Evolutionary conservation across 2,888 invertebrate species (phyloP).

Genomic region (Yponomeuta plumbellus): DNA sequence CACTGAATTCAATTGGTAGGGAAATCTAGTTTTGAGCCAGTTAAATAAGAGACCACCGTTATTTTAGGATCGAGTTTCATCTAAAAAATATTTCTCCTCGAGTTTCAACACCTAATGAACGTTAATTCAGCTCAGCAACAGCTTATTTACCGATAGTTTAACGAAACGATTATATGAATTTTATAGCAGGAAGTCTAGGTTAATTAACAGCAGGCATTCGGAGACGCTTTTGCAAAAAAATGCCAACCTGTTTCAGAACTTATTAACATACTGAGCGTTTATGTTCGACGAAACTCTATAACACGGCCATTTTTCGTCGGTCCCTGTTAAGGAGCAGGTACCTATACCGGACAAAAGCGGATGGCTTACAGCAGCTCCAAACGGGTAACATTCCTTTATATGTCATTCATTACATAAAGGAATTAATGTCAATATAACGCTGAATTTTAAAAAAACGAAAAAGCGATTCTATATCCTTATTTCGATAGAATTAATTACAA

Average conservation of each 20-base stretch:
- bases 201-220: constrained; percentile 4
- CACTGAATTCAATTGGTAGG: background rate
- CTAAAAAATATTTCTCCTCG: background rate
- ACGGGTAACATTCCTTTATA: no score
- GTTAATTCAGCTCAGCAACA: background rate
- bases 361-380: no score
- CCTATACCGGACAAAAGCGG: no score
- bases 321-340: no score
- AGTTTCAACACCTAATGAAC: background rate
- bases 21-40: background rate
- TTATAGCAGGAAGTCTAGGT: constrained; percentile 12
- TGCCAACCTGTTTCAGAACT: constrained; percentile 6
- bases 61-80: background rate
- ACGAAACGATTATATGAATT: background rate
- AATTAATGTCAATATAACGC: no score
- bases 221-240: constrained; percentile 7
- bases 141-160: constrained; percentile 5
- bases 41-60: background rate
- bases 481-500: no score
- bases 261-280: constrained; percentile 12
- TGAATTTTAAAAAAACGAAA: no score
- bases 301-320: background rate
- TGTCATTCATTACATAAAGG: no score
- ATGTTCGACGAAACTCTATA: constrained; percentile 7
- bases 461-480: no score